A percentile compares a stretch with the other conserved stretches of the same genome.
Conservation (phyloP, 2,888 invertebrate species). For the Drosophila diplacantha region DNA sequence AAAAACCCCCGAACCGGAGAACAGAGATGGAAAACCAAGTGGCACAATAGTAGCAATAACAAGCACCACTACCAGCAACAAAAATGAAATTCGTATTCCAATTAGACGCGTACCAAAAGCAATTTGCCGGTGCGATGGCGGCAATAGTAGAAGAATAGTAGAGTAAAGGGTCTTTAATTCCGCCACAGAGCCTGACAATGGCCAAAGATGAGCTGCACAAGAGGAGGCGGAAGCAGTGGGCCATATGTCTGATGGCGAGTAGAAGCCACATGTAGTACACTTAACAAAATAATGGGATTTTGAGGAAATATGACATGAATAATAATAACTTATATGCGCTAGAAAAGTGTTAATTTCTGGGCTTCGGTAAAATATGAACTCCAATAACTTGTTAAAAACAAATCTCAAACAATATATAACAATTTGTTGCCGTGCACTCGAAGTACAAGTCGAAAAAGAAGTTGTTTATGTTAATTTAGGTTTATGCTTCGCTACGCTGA, state of each 20-base stretch:
- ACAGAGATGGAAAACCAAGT: constrained; percentile 6
- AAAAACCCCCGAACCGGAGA: constrained; percentile 21
- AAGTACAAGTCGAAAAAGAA: constrained; percentile 59
- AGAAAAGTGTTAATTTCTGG: neutral
- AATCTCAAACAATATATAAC: too few relatives aligned
- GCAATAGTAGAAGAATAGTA: constrained; percentile 25
- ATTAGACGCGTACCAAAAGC: constrained; percentile 64
- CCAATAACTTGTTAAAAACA: too few relatives aligned
- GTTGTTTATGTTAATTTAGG: constrained; percentile 70
- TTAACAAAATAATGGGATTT: neutral
- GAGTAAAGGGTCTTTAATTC: constrained; percentile 68
- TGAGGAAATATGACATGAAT: neutral
- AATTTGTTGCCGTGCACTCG: neutral
- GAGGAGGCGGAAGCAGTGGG: constrained; percentile 17
- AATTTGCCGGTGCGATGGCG: constrained; percentile 52
- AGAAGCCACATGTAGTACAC: constrained; percentile 13
- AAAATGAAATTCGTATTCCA: constrained; percentile 64
- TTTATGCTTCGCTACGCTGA: constrained; percentile 71
- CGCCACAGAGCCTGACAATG: constrained; percentile 55
- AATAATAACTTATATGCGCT: neutral
- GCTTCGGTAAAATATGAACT: too few relatives aligned
- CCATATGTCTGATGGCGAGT: constrained; percentile 13
- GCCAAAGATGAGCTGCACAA: constrained; percentile 16
- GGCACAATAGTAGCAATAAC: constrained; percentile 19
- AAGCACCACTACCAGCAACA: constrained; percentile 8